phyloP scores from a whole-genome alignment of 2,797 vertebrate species.

The Sebastes cheni region DNA sequence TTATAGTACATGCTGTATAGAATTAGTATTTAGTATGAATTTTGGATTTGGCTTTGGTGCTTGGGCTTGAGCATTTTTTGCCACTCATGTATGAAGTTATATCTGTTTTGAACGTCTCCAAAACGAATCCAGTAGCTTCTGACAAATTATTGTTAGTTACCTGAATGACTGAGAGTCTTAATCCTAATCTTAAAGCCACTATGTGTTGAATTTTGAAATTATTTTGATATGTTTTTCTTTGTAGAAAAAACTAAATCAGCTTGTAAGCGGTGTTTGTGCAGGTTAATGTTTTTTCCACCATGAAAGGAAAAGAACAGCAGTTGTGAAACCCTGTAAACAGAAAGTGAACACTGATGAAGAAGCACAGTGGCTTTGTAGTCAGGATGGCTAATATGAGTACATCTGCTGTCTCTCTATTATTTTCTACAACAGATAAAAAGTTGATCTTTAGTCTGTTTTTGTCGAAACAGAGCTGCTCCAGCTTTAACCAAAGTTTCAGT shows the following conservation, averaged over 20 bases:
- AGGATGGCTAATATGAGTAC: not conserved
- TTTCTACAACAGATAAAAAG: not conserved
- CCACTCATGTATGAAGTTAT: not conserved
- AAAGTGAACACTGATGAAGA: not conserved
- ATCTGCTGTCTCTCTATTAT: not conserved
- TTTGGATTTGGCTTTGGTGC: not conserved
- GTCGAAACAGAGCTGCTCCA: not conserved
- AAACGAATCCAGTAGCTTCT: not conserved
- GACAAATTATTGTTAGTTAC: not conserved
- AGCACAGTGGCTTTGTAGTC: not conserved
- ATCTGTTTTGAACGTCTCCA: not conserved
- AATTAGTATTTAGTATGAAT: not conserved
- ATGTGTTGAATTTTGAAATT: not conserved
- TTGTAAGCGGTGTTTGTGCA: not conserved
- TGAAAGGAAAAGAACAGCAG: not conserved
- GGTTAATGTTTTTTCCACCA: not conserved
- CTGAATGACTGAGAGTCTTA: not conserved
- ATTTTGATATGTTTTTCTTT: not conserved
- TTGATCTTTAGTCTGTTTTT: slow-evolving; percentile 14
- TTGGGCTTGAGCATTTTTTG: not conserved
- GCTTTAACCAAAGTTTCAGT: not conserved
- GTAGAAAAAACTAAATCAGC: not conserved
- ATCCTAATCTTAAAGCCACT: not conserved
- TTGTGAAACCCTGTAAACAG: not conserved
- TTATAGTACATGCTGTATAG: not conserved